Percentiles rank a stretch among this genome's conserved stretches.
Evolutionary conservation across 2,888 invertebrate genomes (phyloP).

Genomic region (Embidobia sp.): DNA sequence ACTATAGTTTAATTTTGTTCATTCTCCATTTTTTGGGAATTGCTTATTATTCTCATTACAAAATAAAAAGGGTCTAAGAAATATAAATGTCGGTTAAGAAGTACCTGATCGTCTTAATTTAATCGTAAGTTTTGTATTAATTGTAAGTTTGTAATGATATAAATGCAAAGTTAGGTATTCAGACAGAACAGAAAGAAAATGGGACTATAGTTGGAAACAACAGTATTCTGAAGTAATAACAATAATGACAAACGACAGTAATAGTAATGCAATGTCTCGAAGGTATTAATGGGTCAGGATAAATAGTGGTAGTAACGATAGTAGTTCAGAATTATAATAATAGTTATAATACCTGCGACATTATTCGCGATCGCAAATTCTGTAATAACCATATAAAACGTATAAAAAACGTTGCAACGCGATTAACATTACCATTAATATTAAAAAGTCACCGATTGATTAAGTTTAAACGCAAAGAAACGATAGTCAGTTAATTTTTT

Average conservation of each 20-base stretch:
- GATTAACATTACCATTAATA: slow-evolving; percentile 11
- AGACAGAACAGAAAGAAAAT: no score
- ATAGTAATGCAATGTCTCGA: slow-evolving; percentile 50
- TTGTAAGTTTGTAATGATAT: no score
- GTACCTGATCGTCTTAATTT: no score
- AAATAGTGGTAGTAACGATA: slow-evolving; percentile 57
- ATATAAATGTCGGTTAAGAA: no score
- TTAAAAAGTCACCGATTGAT: slow-evolving; percentile 20
- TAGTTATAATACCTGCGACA: no score
- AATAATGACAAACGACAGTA: slow-evolving; percentile 48
- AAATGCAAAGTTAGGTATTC: no score
- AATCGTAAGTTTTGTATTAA: no score
- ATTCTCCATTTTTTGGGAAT: no score
- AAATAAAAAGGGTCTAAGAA: no score
- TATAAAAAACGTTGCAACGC: slow-evolving; percentile 44
- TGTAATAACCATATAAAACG: slow-evolving; percentile 36
- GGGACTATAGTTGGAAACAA: no score
- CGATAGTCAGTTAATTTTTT: background rate
- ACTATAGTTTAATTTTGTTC: no score
- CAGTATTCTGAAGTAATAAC: slow-evolving; percentile 18
- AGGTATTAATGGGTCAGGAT: slow-evolving; percentile 56
- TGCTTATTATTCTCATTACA: no score
- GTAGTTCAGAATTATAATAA: slow-evolving; percentile 57
- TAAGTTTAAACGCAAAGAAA: background rate
- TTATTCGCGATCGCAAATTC: slow-evolving; percentile 62